Evolutionary conservation across 2,888 invertebrate genomes (phyloP).

Genomic region (Zaprionus obscuricornis): DNA sequence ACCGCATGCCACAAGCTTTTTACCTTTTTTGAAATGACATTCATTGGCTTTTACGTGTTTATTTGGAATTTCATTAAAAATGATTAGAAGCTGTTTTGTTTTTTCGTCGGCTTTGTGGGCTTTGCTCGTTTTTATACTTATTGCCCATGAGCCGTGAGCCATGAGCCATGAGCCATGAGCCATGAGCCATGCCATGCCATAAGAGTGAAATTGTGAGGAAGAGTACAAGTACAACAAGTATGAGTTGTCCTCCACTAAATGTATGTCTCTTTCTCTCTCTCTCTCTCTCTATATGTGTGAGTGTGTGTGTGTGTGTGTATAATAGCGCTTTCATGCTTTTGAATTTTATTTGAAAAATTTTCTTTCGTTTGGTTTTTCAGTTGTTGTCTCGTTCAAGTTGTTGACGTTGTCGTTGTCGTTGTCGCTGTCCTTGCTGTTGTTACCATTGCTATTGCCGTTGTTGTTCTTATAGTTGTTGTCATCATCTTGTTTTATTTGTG

Average conservation of each 20-base stretch:
- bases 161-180: no score
- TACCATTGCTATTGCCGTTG: constrained; percentile 14
- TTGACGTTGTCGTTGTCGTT: constrained; percentile 20
- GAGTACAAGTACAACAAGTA: background rate
- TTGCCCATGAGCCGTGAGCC: constrained; percentile 7
- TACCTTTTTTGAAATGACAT: constrained; percentile 78
- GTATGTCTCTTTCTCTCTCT: constrained; percentile 18
- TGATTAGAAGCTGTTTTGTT: constrained; percentile 78
- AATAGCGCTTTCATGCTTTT: constrained; percentile 77
- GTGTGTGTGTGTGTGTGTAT: constrained; percentile 56
- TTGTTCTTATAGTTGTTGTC: constrained; percentile 1
- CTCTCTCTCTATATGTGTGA: constrained; percentile 13
- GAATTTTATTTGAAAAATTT: constrained; percentile 78
- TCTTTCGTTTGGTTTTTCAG: constrained; percentile 65
- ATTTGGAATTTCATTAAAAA: constrained; percentile 79
- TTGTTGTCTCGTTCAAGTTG: constrained; percentile 26
- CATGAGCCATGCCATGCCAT: no score
- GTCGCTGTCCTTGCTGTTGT: constrained; percentile 2
- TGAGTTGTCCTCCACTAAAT: constrained; percentile 12
- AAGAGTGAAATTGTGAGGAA: background rate
- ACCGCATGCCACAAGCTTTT: constrained; percentile 68
- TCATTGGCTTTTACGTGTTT: constrained; percentile 79
- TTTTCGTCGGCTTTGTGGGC: constrained; percentile 66
- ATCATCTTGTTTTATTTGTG: constrained; percentile 2
- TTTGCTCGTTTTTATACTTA: constrained; percentile 34